A percentile compares a stretch with the other conserved stretches of the same genome.
phyloP scores from a whole-genome alignment of 2,113 vertebrate species.

The Anarrhichthys ocellatus region DNA sequence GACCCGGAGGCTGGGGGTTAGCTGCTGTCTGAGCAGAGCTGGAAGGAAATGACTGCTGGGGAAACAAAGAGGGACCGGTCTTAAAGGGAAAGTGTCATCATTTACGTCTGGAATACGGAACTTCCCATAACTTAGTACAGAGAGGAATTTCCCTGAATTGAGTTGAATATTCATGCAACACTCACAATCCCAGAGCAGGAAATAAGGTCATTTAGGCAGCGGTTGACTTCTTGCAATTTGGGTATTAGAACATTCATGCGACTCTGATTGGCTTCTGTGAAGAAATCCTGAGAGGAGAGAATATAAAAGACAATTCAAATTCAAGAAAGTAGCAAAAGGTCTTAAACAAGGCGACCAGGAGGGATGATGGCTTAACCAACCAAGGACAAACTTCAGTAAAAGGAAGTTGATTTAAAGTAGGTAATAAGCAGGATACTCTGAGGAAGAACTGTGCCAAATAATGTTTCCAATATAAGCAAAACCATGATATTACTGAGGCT shows the following conservation, averaged over 20 bases:
- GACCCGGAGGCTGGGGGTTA: conserved; percentile 63
- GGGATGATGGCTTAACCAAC: not conserved
- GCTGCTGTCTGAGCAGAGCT: conserved; percentile 44
- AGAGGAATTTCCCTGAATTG: not conserved
- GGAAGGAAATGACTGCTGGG: conserved; percentile 74
- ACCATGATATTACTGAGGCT: not conserved
- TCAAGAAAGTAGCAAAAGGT: not conserved
- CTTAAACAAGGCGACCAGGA: not conserved
- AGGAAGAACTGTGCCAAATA: not conserved
- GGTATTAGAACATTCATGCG: conserved; percentile 86
- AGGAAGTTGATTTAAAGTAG: not conserved
- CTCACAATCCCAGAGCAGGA: conserved; percentile 86
- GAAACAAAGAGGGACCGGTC: conserved; percentile 14
- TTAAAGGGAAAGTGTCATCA: not conserved
- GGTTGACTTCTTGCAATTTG: conserved; percentile 92
- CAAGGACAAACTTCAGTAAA: not conserved
- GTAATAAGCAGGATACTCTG: not conserved
- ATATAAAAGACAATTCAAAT: not conserved
- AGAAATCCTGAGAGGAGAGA: conserved; percentile 82
- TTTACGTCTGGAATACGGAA: not conserved
- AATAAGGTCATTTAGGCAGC: conserved; percentile 90
- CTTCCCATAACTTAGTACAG: not conserved
- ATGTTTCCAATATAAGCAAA: not conserved
- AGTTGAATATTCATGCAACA: conserved; percentile 5
- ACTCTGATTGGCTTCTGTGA: conserved; percentile 81